Percentiles rank a stretch among this genome's conserved stretches.
phyloP scores from a whole-genome alignment of 2,888 invertebrate genomes.

The Stenichneumon culpator region DNA sequence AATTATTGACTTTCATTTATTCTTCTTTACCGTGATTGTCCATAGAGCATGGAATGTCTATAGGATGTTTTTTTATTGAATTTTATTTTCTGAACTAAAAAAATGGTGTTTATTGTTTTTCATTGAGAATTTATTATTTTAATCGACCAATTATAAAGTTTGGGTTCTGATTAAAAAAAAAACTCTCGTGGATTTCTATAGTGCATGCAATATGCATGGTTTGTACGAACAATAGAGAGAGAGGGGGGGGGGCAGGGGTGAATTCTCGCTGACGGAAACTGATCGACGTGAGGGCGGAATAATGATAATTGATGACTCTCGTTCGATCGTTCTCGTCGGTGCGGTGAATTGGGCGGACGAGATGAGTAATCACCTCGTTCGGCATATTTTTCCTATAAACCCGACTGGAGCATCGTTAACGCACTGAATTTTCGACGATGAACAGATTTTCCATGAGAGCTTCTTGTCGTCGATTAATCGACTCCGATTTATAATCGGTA shows the following conservation, averaged over 20 bases:
- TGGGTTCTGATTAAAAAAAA: neutral
- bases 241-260: neutral
- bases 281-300: conserved; percentile 51
- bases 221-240: conserved; percentile 27
- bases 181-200: neutral
- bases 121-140: too few relatives aligned
- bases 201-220: conserved; percentile 1
- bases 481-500: conserved; percentile 1
- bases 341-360: conserved; percentile 38
- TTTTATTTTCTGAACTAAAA: too few relatives aligned
- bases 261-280: conserved; percentile 41
- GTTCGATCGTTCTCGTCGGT: conserved; percentile 18
- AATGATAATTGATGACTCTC: conserved; percentile 59
- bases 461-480: conserved; percentile 25
- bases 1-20: too few relatives aligned
- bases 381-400: conserved; percentile 16
- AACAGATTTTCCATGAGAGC: neutral
- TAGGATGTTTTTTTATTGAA: too few relatives aligned
- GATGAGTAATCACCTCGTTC: conserved; percentile 48
- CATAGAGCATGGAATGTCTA: too few relatives aligned
- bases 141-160: neutral
- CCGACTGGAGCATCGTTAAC: conserved; percentile 35
- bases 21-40: too few relatives aligned
- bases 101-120: too few relatives aligned
- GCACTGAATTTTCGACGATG: conserved; percentile 33